Conservation (phyloP, 2,888 invertebrate species). For the Aphodius sticticus region DNA sequence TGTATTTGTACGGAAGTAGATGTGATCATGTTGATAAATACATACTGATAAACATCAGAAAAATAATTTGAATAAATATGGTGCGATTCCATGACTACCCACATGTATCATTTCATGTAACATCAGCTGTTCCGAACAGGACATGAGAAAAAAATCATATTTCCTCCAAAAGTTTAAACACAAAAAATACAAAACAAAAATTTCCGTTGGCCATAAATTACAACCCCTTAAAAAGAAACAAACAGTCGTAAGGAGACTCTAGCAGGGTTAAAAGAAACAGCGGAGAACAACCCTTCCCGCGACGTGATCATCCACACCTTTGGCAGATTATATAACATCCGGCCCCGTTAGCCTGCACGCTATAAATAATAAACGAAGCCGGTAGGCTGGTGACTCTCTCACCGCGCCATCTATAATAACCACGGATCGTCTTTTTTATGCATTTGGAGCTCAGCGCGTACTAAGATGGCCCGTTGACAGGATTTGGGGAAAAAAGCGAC, state of each 20-base stretch:
- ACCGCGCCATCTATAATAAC: conserved; percentile 29
- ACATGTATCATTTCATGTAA: no score
- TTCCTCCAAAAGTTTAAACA: neutral
- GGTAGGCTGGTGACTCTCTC: neutral
- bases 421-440: conserved; percentile 13
- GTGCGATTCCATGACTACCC: no score
- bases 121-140: no score
- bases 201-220: conserved; percentile 21
- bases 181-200: conserved; percentile 13
- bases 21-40: no score
- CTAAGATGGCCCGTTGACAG: conserved; percentile 29
- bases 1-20: no score
- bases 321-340: conserved; percentile 44
- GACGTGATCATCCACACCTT: conserved; percentile 43
- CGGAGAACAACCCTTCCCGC: conserved; percentile 37
- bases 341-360: conserved; percentile 41
- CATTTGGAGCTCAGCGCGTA: neutral
- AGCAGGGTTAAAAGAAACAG: neutral
- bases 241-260: neutral
- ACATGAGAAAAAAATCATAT: neutral
- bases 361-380: conserved; percentile 40
- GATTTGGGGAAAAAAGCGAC: conserved; percentile 38
- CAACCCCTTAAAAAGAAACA: neutral
- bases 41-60: no score
- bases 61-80: no score